Percentiles rank a stretch among this genome's conserved stretches.
phyloP scores from a whole-genome alignment of 2,888 invertebrate genomes.

The Pantelozetes paolii region DNA sequence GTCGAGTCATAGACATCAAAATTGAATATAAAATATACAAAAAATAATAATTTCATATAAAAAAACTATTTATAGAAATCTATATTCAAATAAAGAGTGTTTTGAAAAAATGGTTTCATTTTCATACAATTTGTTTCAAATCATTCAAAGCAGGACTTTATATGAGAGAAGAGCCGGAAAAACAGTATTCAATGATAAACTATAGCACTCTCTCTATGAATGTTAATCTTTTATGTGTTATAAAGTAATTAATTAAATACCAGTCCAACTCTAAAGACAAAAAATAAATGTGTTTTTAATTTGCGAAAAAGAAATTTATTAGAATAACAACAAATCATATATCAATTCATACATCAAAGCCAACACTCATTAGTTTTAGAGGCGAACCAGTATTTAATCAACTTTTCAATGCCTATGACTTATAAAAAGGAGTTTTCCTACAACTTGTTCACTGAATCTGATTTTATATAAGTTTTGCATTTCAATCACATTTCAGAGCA shows the following conservation, averaged over 20 bases:
- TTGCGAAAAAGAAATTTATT: constrained; percentile 23
- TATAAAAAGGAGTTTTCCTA: not conserved
- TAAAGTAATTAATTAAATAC: constrained; percentile 30
- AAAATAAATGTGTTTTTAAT: constrained; percentile 28
- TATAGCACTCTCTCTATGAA: constrained; percentile 12
- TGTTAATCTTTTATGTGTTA: constrained; percentile 31
- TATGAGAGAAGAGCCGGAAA: not conserved
- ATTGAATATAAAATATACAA: not conserved
- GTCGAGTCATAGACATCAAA: not conserved
- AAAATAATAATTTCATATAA: not conserved
- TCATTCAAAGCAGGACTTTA: not conserved
- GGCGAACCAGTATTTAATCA: constrained; percentile 12
- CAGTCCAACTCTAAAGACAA: constrained; percentile 13
- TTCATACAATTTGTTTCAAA: not conserved
- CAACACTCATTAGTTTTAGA: constrained; percentile 24
- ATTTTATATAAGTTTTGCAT: not conserved
- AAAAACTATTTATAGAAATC: too few species aligned
- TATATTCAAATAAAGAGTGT: too few species aligned
- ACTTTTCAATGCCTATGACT: not conserved
- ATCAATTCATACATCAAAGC: too few species aligned
- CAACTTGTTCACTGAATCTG: not conserved
- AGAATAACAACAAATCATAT: constrained; percentile 28
- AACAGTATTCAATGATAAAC: constrained; percentile 16
- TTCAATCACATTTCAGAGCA: too few species aligned
- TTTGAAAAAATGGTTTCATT: too few species aligned